Evolutionary conservation across 2,888 invertebrate genomes (phyloP).

Genomic region (Caenorhabditis sulstoni): DNA sequence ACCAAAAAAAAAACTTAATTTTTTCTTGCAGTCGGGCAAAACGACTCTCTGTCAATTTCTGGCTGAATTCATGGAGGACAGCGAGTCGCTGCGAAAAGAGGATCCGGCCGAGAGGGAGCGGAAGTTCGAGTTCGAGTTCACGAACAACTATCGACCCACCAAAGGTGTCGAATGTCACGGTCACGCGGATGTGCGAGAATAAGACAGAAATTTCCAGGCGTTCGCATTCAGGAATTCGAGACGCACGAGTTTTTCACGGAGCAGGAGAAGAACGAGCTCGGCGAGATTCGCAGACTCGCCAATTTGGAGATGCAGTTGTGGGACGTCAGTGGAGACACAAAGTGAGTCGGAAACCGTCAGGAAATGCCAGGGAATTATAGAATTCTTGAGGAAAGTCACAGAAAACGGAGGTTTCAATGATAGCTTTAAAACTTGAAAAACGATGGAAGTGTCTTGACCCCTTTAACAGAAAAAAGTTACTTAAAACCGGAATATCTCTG

Average conservation of each 20-base stretch:
- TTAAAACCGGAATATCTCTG: too few species aligned
- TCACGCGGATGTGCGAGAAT: constrained; percentile 4
- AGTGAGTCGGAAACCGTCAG: constrained; percentile 23
- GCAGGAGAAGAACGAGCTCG: constrained; percentile 81
- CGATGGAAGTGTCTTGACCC: too few species aligned
- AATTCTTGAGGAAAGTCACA: too few species aligned
- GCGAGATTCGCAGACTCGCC: constrained; percentile 82
- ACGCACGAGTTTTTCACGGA: constrained; percentile 83
- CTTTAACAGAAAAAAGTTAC: too few species aligned
- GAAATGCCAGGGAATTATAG: too few species aligned
- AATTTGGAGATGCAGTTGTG: constrained; percentile 86
- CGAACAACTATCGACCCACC: constrained; percentile 37
- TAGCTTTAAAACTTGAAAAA: too few species aligned
- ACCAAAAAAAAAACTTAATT: too few species aligned
- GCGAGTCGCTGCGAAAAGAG: not conserved
- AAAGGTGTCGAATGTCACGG: too few species aligned
- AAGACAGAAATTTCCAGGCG: constrained; percentile 60
- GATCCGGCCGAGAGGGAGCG: constrained; percentile 9
- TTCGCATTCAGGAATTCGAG: constrained; percentile 88
- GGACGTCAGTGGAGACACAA: constrained; percentile 68
- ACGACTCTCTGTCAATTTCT: constrained; percentile 44
- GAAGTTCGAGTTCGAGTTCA: constrained; percentile 55
- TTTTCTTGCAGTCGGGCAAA: constrained; percentile 57
- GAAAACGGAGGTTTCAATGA: too few species aligned
- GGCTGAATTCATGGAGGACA: constrained; percentile 45